Conservation (phyloP, 2,797 vertebrate species). For the Sebastes alutus region DNA sequence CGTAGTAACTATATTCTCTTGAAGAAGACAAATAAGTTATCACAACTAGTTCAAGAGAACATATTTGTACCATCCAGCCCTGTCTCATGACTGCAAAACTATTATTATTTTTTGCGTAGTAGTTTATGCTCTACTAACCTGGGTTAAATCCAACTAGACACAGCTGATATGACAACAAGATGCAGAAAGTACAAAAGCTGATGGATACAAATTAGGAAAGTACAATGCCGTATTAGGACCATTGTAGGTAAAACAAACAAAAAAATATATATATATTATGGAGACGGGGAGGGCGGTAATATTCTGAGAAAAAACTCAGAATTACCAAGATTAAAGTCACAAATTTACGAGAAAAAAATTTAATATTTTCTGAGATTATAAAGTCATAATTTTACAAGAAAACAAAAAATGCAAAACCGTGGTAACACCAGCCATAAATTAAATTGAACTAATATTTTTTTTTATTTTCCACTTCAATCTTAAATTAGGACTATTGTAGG, state of each 20-base stretch:
- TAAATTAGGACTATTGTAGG: too few relatives aligned
- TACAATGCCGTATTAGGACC: background rate
- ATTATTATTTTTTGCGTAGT: background rate
- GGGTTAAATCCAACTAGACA: background rate
- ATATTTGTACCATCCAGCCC: too few relatives aligned
- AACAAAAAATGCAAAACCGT: background rate
- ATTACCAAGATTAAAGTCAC: too few relatives aligned
- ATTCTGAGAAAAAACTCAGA: too few relatives aligned
- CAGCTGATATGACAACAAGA: background rate
- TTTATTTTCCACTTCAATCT: too few relatives aligned
- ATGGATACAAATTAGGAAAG: background rate
- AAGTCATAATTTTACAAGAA: too few relatives aligned
- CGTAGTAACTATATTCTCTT: background rate
- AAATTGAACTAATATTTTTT: background rate
- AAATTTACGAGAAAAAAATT: too few relatives aligned
- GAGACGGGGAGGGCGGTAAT: too few relatives aligned
- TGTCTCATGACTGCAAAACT: too few relatives aligned
- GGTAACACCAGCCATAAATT: background rate
- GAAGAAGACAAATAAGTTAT: background rate
- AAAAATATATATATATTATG: too few relatives aligned
- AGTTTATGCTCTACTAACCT: background rate
- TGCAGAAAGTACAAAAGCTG: background rate
- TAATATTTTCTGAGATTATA: too few relatives aligned
- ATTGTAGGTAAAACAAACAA: background rate
- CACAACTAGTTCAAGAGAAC: too few relatives aligned